phyloP scores from a whole-genome alignment of 2,797 vertebrate genomes.

The Muraenolepis orangiensis region DNA sequence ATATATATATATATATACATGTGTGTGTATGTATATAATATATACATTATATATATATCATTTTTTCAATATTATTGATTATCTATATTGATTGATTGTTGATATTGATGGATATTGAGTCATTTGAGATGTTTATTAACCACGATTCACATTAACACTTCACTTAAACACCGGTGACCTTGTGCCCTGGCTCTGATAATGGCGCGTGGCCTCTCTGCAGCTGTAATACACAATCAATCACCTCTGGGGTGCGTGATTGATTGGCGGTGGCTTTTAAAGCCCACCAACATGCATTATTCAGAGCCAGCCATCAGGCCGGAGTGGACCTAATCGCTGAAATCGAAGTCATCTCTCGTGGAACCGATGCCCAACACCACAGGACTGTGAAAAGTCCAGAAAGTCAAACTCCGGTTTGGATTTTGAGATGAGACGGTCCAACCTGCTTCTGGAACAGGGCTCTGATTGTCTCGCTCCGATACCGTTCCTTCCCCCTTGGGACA shows the following conservation, averaged over 20 bases:
- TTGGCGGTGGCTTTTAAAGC: background rate
- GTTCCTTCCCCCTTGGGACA: background rate
- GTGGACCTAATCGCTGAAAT: background rate
- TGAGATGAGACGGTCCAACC: background rate
- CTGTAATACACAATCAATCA: background rate
- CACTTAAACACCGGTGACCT: background rate
- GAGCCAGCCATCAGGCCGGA: too few relatives aligned
- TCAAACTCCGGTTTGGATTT: background rate
- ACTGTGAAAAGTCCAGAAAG: background rate
- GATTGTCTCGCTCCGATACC: background rate
- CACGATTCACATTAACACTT: too few relatives aligned
- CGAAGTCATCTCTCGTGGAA: background rate
- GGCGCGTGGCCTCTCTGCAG: constrained; percentile 13
- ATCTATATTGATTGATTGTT: too few relatives aligned
- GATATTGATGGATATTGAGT: too few relatives aligned
- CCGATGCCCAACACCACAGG: background rate
- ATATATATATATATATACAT: too few relatives aligned
- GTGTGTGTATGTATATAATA: too few relatives aligned
- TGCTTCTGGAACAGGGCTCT: background rate
- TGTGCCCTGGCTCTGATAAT: constrained; percentile 35
- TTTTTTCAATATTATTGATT: too few relatives aligned
- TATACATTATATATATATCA: too few relatives aligned
- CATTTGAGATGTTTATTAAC: too few relatives aligned
- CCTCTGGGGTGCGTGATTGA: background rate
- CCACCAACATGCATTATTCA: background rate